Evolutionary conservation across 2,888 invertebrate species (phyloP).

Genomic region (Mythimna lalbum): DNA sequence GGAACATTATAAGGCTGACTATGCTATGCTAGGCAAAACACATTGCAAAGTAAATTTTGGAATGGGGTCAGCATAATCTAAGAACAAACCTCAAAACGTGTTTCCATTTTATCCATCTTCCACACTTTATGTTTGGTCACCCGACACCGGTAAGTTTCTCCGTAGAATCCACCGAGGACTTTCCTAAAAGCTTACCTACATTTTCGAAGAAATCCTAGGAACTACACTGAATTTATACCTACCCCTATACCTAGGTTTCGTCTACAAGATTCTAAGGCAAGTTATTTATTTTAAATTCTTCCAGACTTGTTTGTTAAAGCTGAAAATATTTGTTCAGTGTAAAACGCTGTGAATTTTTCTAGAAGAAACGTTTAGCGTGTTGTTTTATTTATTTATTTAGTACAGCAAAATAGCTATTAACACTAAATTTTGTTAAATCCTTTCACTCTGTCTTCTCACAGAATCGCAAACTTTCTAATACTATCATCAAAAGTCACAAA

Average conservation of each 20-base stretch:
- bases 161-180: slow-evolving; percentile 35
- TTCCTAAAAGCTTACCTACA: slow-evolving; percentile 55
- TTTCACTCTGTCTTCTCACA: too few relatives aligned
- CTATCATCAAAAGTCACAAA: too few relatives aligned
- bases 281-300: slow-evolving; percentile 35
- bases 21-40: too few relatives aligned
- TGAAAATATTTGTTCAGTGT: not conserved
- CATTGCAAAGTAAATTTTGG: too few relatives aligned
- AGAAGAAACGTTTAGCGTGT: not conserved
- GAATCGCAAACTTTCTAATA: too few relatives aligned
- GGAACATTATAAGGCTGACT: too few relatives aligned
- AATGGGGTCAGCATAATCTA: too few relatives aligned
- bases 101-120: not conserved
- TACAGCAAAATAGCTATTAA: too few relatives aligned
- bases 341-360: not conserved
- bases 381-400: too few relatives aligned
- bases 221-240: slow-evolving; percentile 45
- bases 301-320: not conserved
- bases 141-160: slow-evolving; percentile 35
- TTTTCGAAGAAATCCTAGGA: slow-evolving; percentile 45
- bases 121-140: slow-evolving; percentile 5
- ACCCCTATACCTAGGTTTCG: slow-evolving; percentile 12
- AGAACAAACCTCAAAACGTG: not conserved
- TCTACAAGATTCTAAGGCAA: slow-evolving; percentile 11
- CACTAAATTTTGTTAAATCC: too few relatives aligned